Evolutionary conservation across 2,113 vertebrate genomes (phyloP).

Genomic region (rat (Rattus norvegicus)): GRCr8 NC_086038.1:7698501-7699000

Average conservation of each 20-base stretch:
- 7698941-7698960: constrained; percentile 49
- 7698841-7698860: not conserved
- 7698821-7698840: not conserved
- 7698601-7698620: not conserved
- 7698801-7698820: not conserved
- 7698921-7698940: constrained; percentile 11
- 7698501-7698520: too few relatives aligned
- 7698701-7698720: not conserved
- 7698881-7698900: not conserved
- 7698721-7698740: not conserved
- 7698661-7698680: not conserved
- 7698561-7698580: too few relatives aligned
- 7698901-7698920: constrained; percentile 43
- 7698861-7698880: constrained; percentile 21
- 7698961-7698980: not conserved
- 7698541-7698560: too few relatives aligned
- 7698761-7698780: not conserved
- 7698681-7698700: not conserved
- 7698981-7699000: constrained; percentile 24
- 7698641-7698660: not conserved
- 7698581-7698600: not conserved
- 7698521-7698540: too few relatives aligned
- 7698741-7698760: not conserved
- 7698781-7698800: not conserved
- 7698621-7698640: not conserved